Evolutionary conservation across 2,797 vertebrate species (phyloP).

Genomic region (Myotis myotis): DNA sequence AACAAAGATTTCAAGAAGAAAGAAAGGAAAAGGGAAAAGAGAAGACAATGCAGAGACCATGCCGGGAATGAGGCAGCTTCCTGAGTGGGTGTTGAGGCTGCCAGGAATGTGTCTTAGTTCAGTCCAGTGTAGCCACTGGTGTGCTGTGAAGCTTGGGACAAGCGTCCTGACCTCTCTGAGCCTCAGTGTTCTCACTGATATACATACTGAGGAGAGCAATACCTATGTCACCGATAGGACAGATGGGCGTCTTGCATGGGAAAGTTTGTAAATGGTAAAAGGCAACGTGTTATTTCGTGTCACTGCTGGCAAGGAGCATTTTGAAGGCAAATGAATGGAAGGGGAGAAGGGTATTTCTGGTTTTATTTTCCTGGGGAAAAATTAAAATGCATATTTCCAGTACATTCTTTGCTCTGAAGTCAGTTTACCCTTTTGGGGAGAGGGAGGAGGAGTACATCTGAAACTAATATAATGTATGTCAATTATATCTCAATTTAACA

Average conservation of each 20-base stretch:
- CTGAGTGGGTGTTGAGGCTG: neutral
- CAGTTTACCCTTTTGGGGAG: neutral
- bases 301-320: neutral
- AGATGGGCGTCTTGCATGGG: neutral
- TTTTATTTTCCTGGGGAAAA: neutral
- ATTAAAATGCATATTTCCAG: neutral
- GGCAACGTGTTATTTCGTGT: neutral
- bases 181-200: too few species aligned
- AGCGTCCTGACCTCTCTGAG: neutral
- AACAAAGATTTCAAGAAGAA: neutral
- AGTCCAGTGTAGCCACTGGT: neutral
- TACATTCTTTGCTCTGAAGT: neutral
- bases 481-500: neutral
- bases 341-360: neutral
- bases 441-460: too few species aligned
- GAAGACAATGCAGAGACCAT: neutral
- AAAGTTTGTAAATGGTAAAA: too few species aligned
- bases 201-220: neutral
- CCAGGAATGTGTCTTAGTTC: neutral
- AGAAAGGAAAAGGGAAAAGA: neutral
- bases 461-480: neutral
- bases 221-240: neutral
- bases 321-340: neutral
- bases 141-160: neutral
- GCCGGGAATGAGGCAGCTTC: neutral